Base-by-base conservation (phyloP, 1,140 invertebrate species). In the Teleopsis dalmanni region DNA sequence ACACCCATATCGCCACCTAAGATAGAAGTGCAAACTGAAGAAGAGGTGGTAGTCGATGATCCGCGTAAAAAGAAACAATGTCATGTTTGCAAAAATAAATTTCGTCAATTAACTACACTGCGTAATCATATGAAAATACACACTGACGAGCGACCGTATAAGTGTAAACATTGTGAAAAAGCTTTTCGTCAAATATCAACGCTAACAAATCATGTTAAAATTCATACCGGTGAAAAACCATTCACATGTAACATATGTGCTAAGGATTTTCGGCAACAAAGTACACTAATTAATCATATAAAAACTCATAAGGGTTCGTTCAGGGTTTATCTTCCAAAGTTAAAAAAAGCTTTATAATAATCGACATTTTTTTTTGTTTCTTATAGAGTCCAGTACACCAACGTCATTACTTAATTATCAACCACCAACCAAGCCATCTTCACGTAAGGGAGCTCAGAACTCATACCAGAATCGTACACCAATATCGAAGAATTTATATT, bases 121-220 rank as follows among this genome's bases (percentile, higher is more conserved):
- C 60, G 65, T 55, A 71, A 71, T 55, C 68, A 71, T 46, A 68
- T 69, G 62, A 71, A 71, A 58, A 70, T 71, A 40, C 68, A 71
- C 37, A 71, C 67, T 13, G 67, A 68, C 22, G 65, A 70, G 35
- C 60, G 63, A 50, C 64, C 65, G 37, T 71, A 67, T 49, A 68
- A 71, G 54, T 71, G 68, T 55, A 66, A 66, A 48, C 63, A 68
- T 44, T 70, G 68, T 19, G 66, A 66, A 50, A 64, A 66, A 41
- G 59, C 65, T 21, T 70, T 70, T 34, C 64, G 67, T 18, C 67
- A 70, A 37, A 64, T 64, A 47, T 69, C 65, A 16, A 68, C 67
- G 43, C 50, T 70, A n/a, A 66, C 65, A 26, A 71, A 70, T 42
- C 68, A 70, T 51, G 62, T 71, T 19, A 70, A 68, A 54, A 68